These are phyloP conservation scores for Flexamia atlantica DNA, from an alignment of 2,888 invertebrate species.

Conservation along the genomic window DNA sequence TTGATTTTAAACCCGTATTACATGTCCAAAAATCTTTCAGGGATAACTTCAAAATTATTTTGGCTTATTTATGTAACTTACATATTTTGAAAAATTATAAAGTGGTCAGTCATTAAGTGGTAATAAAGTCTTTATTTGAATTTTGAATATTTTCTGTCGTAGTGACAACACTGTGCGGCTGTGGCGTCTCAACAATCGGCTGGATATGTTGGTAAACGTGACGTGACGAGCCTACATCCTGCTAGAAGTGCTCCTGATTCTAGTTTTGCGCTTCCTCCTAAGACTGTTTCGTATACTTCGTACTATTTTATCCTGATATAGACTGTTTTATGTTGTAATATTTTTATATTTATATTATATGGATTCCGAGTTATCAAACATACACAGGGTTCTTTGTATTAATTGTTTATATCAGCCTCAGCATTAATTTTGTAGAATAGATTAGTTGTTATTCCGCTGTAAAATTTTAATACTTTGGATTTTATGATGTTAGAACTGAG, in stretches of 20 bases:
- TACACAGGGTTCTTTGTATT: constrained; percentile 6
- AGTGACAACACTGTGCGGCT: constrained; percentile 60
- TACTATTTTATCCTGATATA: constrained; percentile 7
- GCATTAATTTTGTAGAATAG: not conserved
- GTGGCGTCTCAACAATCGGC: constrained; percentile 59
- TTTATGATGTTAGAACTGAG: not conserved
- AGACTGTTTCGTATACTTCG: constrained; percentile 20
- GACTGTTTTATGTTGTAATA: constrained; percentile 10
- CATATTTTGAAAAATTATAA: no score
- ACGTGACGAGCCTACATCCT: constrained; percentile 51
- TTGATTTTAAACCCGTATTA: no score
- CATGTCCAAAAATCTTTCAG: no score
- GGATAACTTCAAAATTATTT: no score
- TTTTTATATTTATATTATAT: not conserved
- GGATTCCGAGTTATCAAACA: not conserved
- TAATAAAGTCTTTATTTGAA: no score
- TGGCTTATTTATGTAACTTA: no score
- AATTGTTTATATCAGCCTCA: not conserved
- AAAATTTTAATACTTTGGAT: not conserved
- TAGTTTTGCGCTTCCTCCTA: constrained; percentile 15
- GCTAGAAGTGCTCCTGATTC: constrained; percentile 24
- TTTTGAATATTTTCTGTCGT: constrained; percentile 36
- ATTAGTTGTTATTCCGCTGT: not conserved
- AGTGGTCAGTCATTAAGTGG: no score
- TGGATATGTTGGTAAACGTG: constrained; percentile 57